Evolutionary conservation across 1,140 invertebrate genomes (phyloP).

Genomic region (Ceratina japonica): DNA sequence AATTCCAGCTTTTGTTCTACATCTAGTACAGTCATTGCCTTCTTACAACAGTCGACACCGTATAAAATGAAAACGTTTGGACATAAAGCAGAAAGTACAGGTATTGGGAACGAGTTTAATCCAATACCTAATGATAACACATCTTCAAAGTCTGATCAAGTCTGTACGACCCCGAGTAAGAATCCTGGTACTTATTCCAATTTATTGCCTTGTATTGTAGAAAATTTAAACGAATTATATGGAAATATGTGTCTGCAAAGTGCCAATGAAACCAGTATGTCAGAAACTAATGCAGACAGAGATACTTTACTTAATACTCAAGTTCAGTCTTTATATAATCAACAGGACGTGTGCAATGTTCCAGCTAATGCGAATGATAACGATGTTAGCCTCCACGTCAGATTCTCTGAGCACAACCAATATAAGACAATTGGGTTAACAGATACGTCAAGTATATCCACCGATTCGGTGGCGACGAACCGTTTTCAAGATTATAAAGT

Average conservation of each 20-base stretch:
- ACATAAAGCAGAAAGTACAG: background rate
- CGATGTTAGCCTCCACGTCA: conserved; percentile 72
- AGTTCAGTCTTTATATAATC: background rate
- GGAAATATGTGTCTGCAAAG: background rate
- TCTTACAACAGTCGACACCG: conserved; percentile 80
- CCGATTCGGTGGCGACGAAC: conserved; percentile 55
- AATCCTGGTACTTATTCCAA: conserved; percentile 5
- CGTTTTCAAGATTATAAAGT: conserved; percentile 59
- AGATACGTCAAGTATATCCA: conserved; percentile 70
- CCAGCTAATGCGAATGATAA: conserved; percentile 14
- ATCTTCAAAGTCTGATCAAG: conserved; percentile 14
- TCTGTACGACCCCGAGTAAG: background rate
- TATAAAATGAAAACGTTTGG: conserved; percentile 68
- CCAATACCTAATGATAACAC: background rate
- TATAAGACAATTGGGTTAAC: conserved; percentile 75
- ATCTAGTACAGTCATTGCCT: conserved; percentile 82
- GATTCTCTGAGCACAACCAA: conserved; percentile 76
- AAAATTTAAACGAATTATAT: conserved; percentile 1
- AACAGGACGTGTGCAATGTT: background rate
- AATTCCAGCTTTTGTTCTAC: conserved; percentile 87
- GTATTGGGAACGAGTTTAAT: background rate
- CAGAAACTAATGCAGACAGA: background rate
- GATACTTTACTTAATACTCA: background rate
- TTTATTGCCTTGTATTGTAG: background rate
- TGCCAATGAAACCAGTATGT: background rate